phyloP scores from a whole-genome alignment of 2,888 invertebrate species.

The Thymelicus sylvestris region DNA sequence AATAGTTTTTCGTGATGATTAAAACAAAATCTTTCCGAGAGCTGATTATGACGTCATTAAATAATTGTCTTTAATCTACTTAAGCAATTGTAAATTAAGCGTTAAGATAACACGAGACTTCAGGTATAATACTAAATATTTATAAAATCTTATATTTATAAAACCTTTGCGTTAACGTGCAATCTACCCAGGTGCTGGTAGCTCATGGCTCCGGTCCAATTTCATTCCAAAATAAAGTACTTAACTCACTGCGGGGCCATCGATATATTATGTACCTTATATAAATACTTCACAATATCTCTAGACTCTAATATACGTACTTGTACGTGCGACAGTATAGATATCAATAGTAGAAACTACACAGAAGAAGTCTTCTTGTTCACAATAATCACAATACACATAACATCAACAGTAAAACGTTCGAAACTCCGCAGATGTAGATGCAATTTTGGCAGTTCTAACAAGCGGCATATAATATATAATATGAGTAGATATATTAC shows the following conservation, averaged over 20 bases:
- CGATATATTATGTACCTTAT: background rate
- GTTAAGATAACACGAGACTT: conserved; percentile 7
- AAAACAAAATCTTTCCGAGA: too few species aligned
- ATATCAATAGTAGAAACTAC: background rate
- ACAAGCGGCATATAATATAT: conserved; percentile 21
- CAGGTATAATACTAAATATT: background rate
- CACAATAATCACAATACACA: background rate
- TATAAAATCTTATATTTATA: conserved; percentile 1
- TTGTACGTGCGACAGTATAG: conserved; percentile 10
- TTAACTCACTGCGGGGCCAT: conserved; percentile 5
- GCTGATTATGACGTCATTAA: background rate
- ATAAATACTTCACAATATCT: background rate
- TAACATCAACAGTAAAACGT: conserved; percentile 4
- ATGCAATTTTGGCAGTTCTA: conserved; percentile 21
- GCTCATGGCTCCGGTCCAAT: background rate
- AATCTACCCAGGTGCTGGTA: conserved; percentile 10
- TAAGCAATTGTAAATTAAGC: background rate
- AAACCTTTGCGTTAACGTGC: conserved; percentile 10
- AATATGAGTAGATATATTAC: conserved; percentile 43
- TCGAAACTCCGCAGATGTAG: conserved; percentile 5
- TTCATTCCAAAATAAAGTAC: conserved; percentile 20
- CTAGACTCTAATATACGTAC: background rate
- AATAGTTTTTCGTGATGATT: too few species aligned
- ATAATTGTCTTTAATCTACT: background rate
- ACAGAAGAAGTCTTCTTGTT: background rate